Evolutionary conservation across 2,797 vertebrate species (phyloP).

Genomic region (Stomatorhinus walkeri): DNA sequence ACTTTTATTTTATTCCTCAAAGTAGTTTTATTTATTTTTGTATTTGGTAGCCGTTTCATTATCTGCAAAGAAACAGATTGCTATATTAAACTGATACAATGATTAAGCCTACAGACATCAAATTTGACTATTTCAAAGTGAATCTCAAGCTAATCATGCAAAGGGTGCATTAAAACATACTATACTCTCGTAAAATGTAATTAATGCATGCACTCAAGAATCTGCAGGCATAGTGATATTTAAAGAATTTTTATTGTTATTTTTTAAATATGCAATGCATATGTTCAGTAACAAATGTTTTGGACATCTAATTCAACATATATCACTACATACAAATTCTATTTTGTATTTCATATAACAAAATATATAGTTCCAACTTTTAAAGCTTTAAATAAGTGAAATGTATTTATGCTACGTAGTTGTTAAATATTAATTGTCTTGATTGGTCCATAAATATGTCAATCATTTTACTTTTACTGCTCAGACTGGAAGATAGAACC

Average conservation of each 20-base stretch:
- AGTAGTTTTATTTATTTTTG: background rate
- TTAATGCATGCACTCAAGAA: constrained; percentile 35
- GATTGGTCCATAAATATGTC: background rate
- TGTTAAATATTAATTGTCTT: background rate
- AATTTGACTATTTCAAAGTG: constrained; percentile 50
- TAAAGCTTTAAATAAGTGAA: constrained; percentile 26
- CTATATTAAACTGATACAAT: constrained; percentile 17
- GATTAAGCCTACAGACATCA: constrained; percentile 42
- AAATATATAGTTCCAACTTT: constrained; percentile 50
- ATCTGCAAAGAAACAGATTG: constrained; percentile 13
- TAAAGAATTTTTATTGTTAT: constrained; percentile 28
- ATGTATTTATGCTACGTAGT: background rate
- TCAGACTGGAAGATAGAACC: background rate
- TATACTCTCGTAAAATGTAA: constrained; percentile 34
- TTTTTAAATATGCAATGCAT: constrained; percentile 28
- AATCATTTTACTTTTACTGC: background rate
- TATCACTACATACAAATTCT: constrained; percentile 39
- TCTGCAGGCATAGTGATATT: constrained; percentile 51
- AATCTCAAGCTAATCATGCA: constrained; percentile 55
- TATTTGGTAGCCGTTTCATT: background rate
- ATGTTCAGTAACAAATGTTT: constrained; percentile 56
- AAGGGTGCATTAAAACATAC: constrained; percentile 29
- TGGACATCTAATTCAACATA: constrained; percentile 45
- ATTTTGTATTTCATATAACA: constrained; percentile 41
- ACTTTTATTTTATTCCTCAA: background rate